Evolutionary conservation across 2,113 vertebrate species (phyloP).

Genomic region (Fulmarus glacialis): DNA sequence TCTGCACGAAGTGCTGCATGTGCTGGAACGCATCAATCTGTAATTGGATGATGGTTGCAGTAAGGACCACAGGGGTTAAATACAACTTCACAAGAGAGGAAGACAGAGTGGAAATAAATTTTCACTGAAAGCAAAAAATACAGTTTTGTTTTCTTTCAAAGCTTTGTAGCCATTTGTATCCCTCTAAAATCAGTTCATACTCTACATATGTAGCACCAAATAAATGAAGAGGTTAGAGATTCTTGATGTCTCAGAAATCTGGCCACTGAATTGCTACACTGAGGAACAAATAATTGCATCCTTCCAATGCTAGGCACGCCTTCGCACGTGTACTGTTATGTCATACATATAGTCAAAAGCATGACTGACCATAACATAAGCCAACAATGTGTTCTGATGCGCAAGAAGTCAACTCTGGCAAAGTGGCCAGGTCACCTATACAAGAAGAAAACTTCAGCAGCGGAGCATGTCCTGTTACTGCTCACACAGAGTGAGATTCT

Average conservation of each 20-base stretch:
- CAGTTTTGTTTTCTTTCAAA: background rate
- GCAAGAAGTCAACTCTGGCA: background rate
- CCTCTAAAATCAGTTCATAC: background rate
- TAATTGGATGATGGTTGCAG: background rate
- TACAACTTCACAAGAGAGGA: background rate
- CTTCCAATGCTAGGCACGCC: background rate
- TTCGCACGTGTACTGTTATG: background rate
- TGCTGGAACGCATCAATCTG: constrained; percentile 98
- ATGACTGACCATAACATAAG: background rate
- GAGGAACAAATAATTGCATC: background rate
- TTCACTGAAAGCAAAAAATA: background rate
- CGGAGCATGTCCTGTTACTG: background rate
- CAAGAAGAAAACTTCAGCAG: background rate
- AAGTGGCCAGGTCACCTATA: background rate
- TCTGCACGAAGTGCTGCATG: constrained; percentile 98
- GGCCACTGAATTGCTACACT: background rate
- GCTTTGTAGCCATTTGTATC: background rate
- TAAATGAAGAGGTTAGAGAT: background rate
- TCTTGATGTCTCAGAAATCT: background rate
- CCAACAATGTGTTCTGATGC: background rate
- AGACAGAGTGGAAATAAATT: background rate
- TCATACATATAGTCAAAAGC: background rate
- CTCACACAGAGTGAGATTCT: background rate
- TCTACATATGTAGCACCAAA: background rate
- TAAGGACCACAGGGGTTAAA: background rate